Evolutionary conservation across 2,797 vertebrate species (phyloP), one percentile per base, ranked within the genome.

Genomic region (Euthynnus affinis): DNA sequence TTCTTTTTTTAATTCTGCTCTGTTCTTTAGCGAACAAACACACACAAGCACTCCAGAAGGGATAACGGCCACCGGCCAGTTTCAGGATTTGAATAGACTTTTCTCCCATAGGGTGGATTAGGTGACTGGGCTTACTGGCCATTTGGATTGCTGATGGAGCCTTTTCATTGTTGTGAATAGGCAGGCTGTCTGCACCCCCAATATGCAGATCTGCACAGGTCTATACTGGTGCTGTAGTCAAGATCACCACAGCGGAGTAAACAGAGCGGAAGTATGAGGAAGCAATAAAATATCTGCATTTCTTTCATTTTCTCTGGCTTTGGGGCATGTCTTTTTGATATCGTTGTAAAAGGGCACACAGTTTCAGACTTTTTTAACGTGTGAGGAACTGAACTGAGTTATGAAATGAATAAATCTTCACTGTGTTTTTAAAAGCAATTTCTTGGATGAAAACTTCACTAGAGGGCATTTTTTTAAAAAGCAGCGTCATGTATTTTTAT

Each of bases 91-190:
- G 87, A 93, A 95, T 91, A 87, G 91, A 83, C 86, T 81, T 88
- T 86, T 79, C 80, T 88, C 77, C 86, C 85, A 64, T 70, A 75
- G 88, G 87, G 88, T 82, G 93, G 95, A 94, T 95, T 95, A 95
- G 87, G 81, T 87, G 87, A 90, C 86, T 74, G 72, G 76, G 90
- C 86, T 81, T 66, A 59, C 82, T 87, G 87, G 84, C 88, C 80
- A 66, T 56, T 18, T 85, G 82, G 87, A 90, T 71, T 94, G 95
- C 95, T 96, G 95, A 95, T 92, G 70, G 86, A 78, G 93, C 79
- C 86, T 86, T 95, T 95, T 90, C 88, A 91, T 96, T 96, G 94
- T 95, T 87, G 86, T 87, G 74, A 92, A 90, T 80, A 76, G 79
- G 86, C 85, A 81, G 79, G 70, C 87, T 74, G 91, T 88, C 82